Percentiles rank a stretch among this genome's conserved stretches.
phyloP scores from a whole-genome alignment of 2,113 vertebrate genomes.

The Cygnus atratus region DNA sequence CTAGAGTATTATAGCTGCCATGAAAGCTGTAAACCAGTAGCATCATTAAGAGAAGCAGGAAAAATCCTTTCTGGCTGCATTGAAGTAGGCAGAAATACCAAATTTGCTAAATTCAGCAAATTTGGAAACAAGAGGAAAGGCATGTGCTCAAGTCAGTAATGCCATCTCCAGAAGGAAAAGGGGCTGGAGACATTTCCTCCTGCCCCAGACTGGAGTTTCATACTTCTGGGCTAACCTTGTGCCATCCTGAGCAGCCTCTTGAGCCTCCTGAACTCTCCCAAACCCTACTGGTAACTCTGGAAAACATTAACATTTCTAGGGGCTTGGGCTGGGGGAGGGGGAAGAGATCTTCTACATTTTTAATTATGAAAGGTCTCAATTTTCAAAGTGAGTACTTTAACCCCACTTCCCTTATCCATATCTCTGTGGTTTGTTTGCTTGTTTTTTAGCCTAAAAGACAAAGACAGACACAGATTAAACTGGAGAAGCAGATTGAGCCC shows the following conservation, averaged over 20 bases:
- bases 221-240: neutral
- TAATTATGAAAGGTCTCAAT: neutral
- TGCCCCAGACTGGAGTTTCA: constrained; percentile 1
- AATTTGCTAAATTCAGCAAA: neutral
- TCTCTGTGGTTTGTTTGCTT: neutral
- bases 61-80: neutral
- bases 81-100: neutral
- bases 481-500: rapidly evolving
- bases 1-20: neutral
- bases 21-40: neutral
- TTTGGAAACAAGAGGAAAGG: neutral
- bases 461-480: neutral
- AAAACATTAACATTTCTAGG: constrained; percentile 11
- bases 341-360: neutral
- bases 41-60: neutral
- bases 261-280: neutral
- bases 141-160: neutral
- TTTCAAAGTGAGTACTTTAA: constrained; percentile 12
- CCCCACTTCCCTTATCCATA: neutral
- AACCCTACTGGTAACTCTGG: neutral
- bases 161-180: neutral
- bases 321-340: neutral
- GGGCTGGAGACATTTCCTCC: neutral
- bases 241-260: neutral
- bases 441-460: neutral